Conservation (phyloP, 2,888 invertebrate genomes). For the Dryomyza anilis region DNA sequence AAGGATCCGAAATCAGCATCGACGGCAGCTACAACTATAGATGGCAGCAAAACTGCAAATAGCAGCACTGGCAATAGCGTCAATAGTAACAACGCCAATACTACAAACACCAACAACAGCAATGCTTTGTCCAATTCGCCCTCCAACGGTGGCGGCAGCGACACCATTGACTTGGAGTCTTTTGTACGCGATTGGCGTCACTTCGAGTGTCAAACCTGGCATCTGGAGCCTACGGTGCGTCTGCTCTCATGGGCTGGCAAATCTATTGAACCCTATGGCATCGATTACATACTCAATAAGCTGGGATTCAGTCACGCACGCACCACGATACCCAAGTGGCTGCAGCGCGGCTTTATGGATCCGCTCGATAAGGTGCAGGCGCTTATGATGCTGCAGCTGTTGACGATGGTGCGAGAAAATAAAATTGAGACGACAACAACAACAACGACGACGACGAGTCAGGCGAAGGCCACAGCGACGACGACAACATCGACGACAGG, state of each 20-base stretch:
- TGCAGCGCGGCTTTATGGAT: conserved; percentile 98
- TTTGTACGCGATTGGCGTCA: conserved; percentile 86
- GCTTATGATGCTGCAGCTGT: conserved; percentile 75
- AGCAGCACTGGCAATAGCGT: conserved; percentile 14
- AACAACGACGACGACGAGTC: conserved; percentile 1
- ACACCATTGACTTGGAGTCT: conserved; percentile 64
- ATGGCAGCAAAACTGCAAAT: conserved; percentile 1
- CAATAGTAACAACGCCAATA: not conserved
- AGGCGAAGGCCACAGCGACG: too few relatives aligned
- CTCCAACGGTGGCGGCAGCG: too few relatives aligned
- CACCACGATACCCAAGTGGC: conserved; percentile 99
- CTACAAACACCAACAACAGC: not conserved
- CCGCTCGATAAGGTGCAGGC: conserved; percentile 92
- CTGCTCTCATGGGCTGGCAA: conserved; percentile 90
- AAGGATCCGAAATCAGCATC: too few relatives aligned
- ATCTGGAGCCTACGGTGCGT: conserved; percentile 90
- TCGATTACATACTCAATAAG: conserved; percentile 97
- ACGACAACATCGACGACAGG: not conserved
- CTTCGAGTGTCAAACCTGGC: conserved; percentile 95
- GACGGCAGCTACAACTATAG: conserved; percentile 1
- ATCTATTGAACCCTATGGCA: conserved; percentile 96
- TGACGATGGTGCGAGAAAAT: conserved; percentile 66
- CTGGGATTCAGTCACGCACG: conserved; percentile 96
- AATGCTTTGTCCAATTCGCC: not conserved
- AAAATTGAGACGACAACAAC: conserved; percentile 47